Base-by-base conservation (phyloP, 2,888 invertebrate species). In the Eurois occulta region DNA sequence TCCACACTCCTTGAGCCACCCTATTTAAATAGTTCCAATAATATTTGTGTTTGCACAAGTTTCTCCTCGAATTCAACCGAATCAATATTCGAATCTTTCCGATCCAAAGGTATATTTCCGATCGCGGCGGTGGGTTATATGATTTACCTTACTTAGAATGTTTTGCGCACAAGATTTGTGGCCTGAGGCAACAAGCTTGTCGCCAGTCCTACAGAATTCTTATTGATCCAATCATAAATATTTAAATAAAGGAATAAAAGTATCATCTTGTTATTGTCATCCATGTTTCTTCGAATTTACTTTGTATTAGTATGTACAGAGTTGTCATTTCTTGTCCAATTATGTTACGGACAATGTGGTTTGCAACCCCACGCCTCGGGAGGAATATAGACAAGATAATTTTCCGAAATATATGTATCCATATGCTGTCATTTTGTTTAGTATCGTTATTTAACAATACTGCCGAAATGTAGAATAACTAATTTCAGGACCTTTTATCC, bases 241-340 rank as follows among this genome's bases (percentile, higher is more conserved):
- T 86, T 83, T 77, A 76, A 87, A 85, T 72, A 78, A 77, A 78
- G 28, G 71, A 64, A 76, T 78, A 76, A 80, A 72, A 75, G 38
- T 73, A 58, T 75, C 38, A 73, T 68, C 64, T 72, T 77, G 72
- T 82, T 80, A 78, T 48, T 67, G 66, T 75, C 48, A 16, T 73
- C 38, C 58, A 13, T 74, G 65, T 72, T 75, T 52, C 35, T 64
- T 48, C 62, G 43, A 68, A 62, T 84, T 81, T 75, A 74, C 41
- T 67, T 69, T 69, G 28, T 55, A 75, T 65, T 73, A 55, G 35
- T 43, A 60, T 41, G 52, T 46, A 75, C 52, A 6, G 72, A 43
- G 32, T 58, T 62, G 38, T 58, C 41, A 24, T 76, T 71, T 76
- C n/a, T 72, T 72, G 48, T 58, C 60, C 66, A 80, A 74, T 84